Percentiles rank a stretch among this genome's conserved stretches.
Evolutionary conservation across 35 echinoderm and acorn worm species (phyloP).

Genomic region (Hemicentrotus pulcherrimus): DNA sequence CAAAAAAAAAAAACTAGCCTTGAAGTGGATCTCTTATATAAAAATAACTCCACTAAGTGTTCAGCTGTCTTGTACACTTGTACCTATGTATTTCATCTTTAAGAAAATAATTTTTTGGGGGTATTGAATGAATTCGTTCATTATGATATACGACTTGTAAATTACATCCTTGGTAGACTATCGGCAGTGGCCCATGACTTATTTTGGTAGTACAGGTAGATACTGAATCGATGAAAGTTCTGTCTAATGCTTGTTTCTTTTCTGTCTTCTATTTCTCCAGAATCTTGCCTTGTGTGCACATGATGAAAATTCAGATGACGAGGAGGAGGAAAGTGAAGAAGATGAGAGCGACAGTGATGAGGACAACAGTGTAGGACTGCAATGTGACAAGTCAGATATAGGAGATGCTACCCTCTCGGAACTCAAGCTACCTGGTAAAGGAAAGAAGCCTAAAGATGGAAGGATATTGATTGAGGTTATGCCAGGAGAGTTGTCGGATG

Average conservation of each 20-base stretch:
- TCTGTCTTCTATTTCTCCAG: not conserved
- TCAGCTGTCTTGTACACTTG: too few relatives aligned
- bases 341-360: not conserved
- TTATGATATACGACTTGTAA: too few relatives aligned
- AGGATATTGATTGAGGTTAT: conserved; percentile 18
- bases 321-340: not conserved
- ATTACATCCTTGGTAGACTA: too few relatives aligned
- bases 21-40: too few relatives aligned
- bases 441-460: not conserved
- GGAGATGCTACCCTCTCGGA: not conserved
- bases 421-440: not conserved
- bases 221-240: too few relatives aligned
- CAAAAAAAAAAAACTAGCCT: too few relatives aligned
- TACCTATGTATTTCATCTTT: too few relatives aligned
- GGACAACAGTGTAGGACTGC: not conserved
- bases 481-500: not conserved
- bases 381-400: not conserved
- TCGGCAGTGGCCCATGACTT: too few relatives aligned
- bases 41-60: too few relatives aligned
- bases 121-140: too few relatives aligned
- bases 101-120: too few relatives aligned
- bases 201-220: too few relatives aligned
- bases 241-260: not conserved
- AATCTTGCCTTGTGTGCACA: conserved; percentile 1
- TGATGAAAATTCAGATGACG: conserved; percentile 17